Evolutionary conservation across 2,113 vertebrate genomes (phyloP), one percentile per base, ranked within the genome.

Genomic region (Lepisosteus oculatus): DNA sequence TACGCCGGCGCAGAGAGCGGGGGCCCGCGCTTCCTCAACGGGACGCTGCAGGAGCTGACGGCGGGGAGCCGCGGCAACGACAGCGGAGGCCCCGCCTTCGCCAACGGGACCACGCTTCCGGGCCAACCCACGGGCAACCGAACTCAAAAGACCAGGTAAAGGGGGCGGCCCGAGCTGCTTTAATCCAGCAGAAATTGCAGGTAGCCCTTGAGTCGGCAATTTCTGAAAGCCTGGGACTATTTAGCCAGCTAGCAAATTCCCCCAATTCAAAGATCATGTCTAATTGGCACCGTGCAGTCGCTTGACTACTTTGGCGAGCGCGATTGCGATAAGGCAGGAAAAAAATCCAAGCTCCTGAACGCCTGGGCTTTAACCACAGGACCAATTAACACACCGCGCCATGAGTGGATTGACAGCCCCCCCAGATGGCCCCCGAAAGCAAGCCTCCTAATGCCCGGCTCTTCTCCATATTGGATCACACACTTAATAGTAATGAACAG

Each of bases 141-240:
- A 67, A 92, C 91, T 4, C 96, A 97, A 88, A 97, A 95, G 85
- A 93, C 91, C 80, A 98, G 97, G 97, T 98, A 92, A 74, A 41
- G 17, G 15, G 15, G 15, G 15, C 15, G 15, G 15, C 15, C 15
- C 15, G 15, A 0, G 15, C 15, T 17, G 15, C 15, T 17, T 17
- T 17, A 17, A 17, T 17, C 15, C 15, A 17, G 15, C 15, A 17
- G 15, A 0, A 17, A 17, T 17, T 17, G 15, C 15, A 17, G 15
- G 15, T 17, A 17, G 15, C 15, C 15, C 15, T 17, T 17, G 15
- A 17, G 15, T 17, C 15, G 15, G 15, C 15, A 17, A 17, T 17
- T 17, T 17, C 15, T 17, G 15, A 17, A 17, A 17, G 15, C 15
- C 15, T 17, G 15, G 15, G 15, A 17, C 15, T 17, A 17, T 17